Base-by-base conservation (phyloP, 2,797 vertebrate genomes). In the Eleutherodactylus coqui region DNA sequence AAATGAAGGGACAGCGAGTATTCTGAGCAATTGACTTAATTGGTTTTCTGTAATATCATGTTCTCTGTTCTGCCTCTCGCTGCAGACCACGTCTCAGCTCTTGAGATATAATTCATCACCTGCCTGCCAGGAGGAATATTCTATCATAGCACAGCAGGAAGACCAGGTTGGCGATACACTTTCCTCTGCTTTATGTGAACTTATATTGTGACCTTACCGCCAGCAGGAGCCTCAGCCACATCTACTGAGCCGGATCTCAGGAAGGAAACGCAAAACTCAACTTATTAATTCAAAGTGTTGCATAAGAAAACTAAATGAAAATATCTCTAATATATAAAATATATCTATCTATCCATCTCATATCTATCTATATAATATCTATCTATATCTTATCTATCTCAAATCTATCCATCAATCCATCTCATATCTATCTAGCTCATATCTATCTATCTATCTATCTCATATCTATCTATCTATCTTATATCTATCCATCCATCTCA, bases 11-110 rank as follows among this genome's bases (percentile, higher is more conserved):
- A 19, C 36, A 17, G n/a, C 1, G 75, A 81, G 29, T 13, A 67
- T 67, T 67, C 47, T 14, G 51, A 72, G 83, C n/a, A 67, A 85
- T 49, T 58, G 49, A 67, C 49, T 79, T 79, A 79, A 85, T 85
- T 85, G 62, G 83, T 79, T 85, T 85, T 64, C 5, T 55, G 75
- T 43, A 53, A 70, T 70, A 41, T 53, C 2, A 43, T 51, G 34
- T 70, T 55, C 32, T 29, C 2, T 45, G 24, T 16, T 29, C 60
- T 43, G 75, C 11, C 24, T 85, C 34, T 45, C 3, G 51, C 47
- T 43, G 45, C 53, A 62, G 72, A 34, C 62, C 70, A 72, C 69
- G 36, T 45, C n/a, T 36, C 73, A 5, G 55, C 75, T 84, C 58
- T 29, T 7, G 4, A 53, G 73, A 84, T 67, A 72, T 64, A 64